Base-by-base conservation (phyloP, 2,888 invertebrate species). In the Belgica antarctica region DNA sequence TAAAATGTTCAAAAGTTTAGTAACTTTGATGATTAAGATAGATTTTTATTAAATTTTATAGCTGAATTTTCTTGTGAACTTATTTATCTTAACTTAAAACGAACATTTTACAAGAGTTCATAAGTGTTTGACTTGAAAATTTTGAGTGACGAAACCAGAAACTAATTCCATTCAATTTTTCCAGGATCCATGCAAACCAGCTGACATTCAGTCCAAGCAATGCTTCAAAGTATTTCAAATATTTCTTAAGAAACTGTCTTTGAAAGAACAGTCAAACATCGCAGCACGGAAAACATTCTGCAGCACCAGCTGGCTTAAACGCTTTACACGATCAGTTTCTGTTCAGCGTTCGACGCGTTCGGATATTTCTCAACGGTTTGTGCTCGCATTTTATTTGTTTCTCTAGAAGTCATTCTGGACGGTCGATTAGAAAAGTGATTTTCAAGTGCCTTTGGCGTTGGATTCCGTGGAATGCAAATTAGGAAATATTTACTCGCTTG, bases 241-340 rank as follows among this genome's bases (percentile, higher is more conserved):
- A 31, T 31, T 52, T 22, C 52, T 52, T 52, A 3, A 12, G 3
- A 12, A n/a, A n/a, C 41, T 41, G 4, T 41, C 41, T 41, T 41
- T 15, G 10, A 52, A 2, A 4, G 52, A 22, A 52, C 52, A 52
- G 22, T 41, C 52, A 52, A 52, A 52, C 52, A n/a, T 52, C 22
- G 22, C 17, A 52, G 52, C 22, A n/a, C 34, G n/a, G 17, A 52
- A 52, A 52, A 52, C 52, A 52, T 27, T 59, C 59, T 59, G 59
- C 27, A 59, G 59, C 59, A 59, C 59, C 59, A 59, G 59, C 59
- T 59, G 59, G 25, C 57, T 10, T 17, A n/a, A n/a, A n/a, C n/a
- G n/a, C 24, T 57, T 5, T 4, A 46, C 57, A 22, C 59, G 59
- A 59, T 59, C 59, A 59, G 59, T 59, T 59, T 19, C n/a, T 25